Base-by-base conservation (phyloP, 2,888 invertebrate species). In the Eugnorisma glareosa region DNA sequence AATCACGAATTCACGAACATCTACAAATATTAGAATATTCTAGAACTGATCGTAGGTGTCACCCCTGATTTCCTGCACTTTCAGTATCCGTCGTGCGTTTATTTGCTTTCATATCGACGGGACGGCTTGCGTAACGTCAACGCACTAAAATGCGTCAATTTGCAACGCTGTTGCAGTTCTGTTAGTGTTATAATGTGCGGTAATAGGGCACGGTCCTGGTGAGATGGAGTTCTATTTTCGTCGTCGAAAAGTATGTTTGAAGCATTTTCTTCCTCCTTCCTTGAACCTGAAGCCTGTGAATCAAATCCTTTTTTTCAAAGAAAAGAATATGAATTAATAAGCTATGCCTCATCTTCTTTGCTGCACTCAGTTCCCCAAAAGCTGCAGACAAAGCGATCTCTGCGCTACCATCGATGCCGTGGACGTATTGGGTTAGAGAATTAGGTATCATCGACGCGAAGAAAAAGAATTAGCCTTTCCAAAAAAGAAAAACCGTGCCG, bases 1-100 rank as follows among this genome's bases (percentile, higher is more conserved):
- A 40, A 71, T 67, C 67, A 54, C 15, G 66, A 51, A 31, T 24
- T 67, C 67, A 54, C 15, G 66, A 51, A 31, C 28, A 63, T 64
- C 37, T 67, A 48, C 15, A 48, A 15, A 64, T 18, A 31, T 43
- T 18, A 18, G 24, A 69, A 78, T 67, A 75, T 69, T 75, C 35
- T 59, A 54, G 54, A 77, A 64, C 10, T 15, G n/a, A 35, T 61
- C 21, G n/a, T 31, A 15, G 1, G 77, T 85, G 89, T 35, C 92
- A 94, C 71, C 94, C 94, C 94, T 94, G 86, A 88, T 87, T 92
- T 93, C 93, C 93, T 90, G 86, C 77, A 81, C 89, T 90, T 83
- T 86, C 92, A 90, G 90, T 93, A 94, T 94, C 94, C 94, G 94
- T 85, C 85, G 84, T 82, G 86, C 87, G 90, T 92, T 92, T 92